These are phyloP conservation scores for Plectrocnemia conspersa DNA, from an alignment of 1,140 invertebrate genomes.

Conservation along the genomic window DNA sequence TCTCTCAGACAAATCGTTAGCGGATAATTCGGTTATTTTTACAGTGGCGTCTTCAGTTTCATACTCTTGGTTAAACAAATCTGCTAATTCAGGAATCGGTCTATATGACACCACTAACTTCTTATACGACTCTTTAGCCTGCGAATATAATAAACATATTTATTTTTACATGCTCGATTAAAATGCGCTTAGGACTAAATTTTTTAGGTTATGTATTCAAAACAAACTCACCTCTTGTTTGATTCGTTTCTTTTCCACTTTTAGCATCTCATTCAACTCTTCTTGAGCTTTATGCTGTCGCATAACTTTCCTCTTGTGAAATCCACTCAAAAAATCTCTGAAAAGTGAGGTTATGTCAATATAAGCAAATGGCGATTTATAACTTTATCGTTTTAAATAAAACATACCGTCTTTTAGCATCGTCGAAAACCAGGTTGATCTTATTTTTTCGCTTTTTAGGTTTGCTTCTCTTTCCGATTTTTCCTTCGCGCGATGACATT, in stretches of 20 bases:
- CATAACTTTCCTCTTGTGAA: slow-evolving; percentile 70
- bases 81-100: slow-evolving; percentile 61
- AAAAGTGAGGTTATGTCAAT: slow-evolving; percentile 31
- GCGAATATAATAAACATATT: slow-evolving; percentile 28
- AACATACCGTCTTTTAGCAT: slow-evolving; percentile 46
- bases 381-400: background rate
- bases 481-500: background rate
- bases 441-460: slow-evolving; percentile 43
- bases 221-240: slow-evolving; percentile 57
- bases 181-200: background rate
- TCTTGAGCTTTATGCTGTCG: slow-evolving; percentile 66
- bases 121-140: slow-evolving; percentile 63
- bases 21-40: slow-evolving; percentile 66
- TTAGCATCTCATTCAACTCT: slow-evolving; percentile 62
- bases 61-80: slow-evolving; percentile 62
- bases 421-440: slow-evolving; percentile 48
- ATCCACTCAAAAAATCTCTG: slow-evolving; percentile 69
- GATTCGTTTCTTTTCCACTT: slow-evolving; percentile 69
- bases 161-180: too few relatives aligned
- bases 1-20: slow-evolving; percentile 59
- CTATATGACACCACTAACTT: slow-evolving; percentile 59
- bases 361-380: slow-evolving; percentile 17
- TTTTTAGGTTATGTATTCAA: slow-evolving; percentile 12
- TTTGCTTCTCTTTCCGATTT: slow-evolving; percentile 3
- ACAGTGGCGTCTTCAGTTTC: slow-evolving; percentile 71